phyloP scores from a whole-genome alignment of 1,140 invertebrate species.

The Drosophila lowei region DNA sequence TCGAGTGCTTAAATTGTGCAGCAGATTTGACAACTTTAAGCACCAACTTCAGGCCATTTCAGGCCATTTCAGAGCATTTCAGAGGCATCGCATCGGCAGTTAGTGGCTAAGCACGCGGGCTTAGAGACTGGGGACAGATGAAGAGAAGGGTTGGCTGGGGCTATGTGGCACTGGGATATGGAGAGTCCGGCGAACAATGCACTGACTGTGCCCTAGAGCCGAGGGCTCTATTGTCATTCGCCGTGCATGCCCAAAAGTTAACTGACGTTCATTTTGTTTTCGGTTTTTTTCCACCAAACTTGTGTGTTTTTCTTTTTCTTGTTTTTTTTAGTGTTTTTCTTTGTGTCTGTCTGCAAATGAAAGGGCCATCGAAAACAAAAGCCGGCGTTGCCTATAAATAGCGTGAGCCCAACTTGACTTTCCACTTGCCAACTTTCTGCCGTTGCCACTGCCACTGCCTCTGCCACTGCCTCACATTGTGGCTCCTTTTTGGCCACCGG shows the following conservation, averaged over 20 bases:
- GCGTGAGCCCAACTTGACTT: slow-evolving; percentile 75
- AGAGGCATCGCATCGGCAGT: slow-evolving; percentile 42
- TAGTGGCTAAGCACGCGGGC: slow-evolving; percentile 56
- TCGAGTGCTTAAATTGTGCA: slow-evolving; percentile 69
- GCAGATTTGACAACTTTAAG: slow-evolving; percentile 74
- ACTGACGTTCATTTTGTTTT: slow-evolving; percentile 44
- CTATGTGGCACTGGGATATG: neutral
- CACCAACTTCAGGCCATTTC: slow-evolving; percentile 52
- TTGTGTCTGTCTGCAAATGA: slow-evolving; percentile 71
- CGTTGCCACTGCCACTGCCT: slow-evolving; percentile 10
- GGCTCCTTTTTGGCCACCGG: slow-evolving; percentile 33
- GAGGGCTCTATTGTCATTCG: slow-evolving; percentile 46
- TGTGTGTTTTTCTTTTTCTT: slow-evolving; percentile 15
- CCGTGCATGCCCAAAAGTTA: slow-evolving; percentile 58
- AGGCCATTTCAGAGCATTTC: slow-evolving; percentile 34
- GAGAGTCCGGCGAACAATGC: slow-evolving; percentile 44
- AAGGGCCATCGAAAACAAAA: slow-evolving; percentile 81
- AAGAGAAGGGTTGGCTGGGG: neutral
- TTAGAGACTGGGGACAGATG: slow-evolving; percentile 17
- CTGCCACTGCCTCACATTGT: slow-evolving; percentile 7
- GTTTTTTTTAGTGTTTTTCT: slow-evolving; percentile 43
- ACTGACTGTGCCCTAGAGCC: slow-evolving; percentile 1
- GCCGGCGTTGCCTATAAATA: slow-evolving; percentile 77
- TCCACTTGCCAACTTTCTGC: slow-evolving; percentile 66
- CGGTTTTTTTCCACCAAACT: slow-evolving; percentile 12